Percentiles rank a stretch among this genome's conserved stretches.
Evolutionary conservation across 2,888 invertebrate genomes (phyloP).

Genomic region (Patella ulyssiponensis): DNA sequence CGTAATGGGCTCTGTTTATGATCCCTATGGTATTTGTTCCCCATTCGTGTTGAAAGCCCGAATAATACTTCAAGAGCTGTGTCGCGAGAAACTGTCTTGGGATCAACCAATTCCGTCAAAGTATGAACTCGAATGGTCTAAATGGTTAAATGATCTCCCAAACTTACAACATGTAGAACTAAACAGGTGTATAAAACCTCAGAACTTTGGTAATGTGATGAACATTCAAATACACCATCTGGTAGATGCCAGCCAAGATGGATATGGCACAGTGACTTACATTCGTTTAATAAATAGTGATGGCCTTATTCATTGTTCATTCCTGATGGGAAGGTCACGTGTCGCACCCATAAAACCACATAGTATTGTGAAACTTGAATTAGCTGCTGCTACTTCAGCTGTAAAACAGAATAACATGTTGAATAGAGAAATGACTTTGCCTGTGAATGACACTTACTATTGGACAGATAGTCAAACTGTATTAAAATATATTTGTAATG

Average conservation of each 20-base stretch:
- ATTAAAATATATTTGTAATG: neutral
- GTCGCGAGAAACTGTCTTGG: neutral
- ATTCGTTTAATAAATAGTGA: neutral
- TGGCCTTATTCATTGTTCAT: neutral
- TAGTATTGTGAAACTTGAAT: neutral
- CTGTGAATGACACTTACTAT: neutral
- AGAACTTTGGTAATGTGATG: neutral
- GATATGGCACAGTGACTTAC: neutral
- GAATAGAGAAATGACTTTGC: neutral
- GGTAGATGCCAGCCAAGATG: neutral
- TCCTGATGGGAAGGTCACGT: neutral
- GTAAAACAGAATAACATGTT: neutral
- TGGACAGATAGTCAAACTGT: neutral
- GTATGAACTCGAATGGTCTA: neutral
- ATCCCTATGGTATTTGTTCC: neutral
- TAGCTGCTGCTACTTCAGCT: neutral
- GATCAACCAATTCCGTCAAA: neutral
- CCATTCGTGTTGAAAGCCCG: neutral
- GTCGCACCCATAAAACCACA: neutral
- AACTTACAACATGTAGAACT: neutral
- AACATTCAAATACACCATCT: neutral
- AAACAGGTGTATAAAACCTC: neutral
- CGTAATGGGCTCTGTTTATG: slow-evolving; percentile 8
- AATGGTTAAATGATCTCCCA: neutral
- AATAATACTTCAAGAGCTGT: neutral